Conservation (phyloP, 2,888 invertebrate genomes). For the Busseola fusca region DNA sequence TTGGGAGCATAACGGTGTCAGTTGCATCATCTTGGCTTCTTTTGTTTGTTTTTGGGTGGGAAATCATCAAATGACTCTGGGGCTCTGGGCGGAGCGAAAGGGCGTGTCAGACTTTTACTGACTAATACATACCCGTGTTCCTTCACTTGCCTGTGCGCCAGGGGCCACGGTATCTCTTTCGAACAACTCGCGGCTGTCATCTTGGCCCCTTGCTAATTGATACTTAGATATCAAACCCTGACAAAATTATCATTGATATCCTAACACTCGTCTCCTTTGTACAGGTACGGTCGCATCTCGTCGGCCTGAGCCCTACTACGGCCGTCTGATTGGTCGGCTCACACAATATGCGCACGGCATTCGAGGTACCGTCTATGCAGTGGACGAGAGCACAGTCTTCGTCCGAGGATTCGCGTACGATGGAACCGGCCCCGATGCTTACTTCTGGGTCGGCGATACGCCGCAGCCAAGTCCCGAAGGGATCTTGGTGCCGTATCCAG, state of each 20-base stretch:
- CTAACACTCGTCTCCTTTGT: slow-evolving; percentile 30
- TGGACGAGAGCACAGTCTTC: slow-evolving; percentile 96
- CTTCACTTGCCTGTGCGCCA: no score
- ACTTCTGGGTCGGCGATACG: slow-evolving; percentile 96
- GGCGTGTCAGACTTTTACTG: no score
- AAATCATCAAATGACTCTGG: no score
- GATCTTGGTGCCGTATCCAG: slow-evolving; percentile 95
- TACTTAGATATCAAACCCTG: neutral
- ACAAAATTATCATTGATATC: neutral
- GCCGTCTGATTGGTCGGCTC: slow-evolving; percentile 92
- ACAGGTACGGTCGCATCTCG: slow-evolving; percentile 71
- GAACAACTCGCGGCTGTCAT: no score
- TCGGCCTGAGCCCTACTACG: slow-evolving; percentile 91
- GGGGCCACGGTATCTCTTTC: no score
- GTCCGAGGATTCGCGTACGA: slow-evolving; percentile 96
- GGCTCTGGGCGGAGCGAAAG: no score
- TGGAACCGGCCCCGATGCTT: slow-evolving; percentile 95
- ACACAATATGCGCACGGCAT: slow-evolving; percentile 94
- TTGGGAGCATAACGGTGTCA: no score
- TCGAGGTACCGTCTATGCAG: slow-evolving; percentile 94
- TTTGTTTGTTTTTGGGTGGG: no score
- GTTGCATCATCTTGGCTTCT: neutral
- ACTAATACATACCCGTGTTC: no score
- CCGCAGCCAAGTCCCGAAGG: slow-evolving; percentile 94
- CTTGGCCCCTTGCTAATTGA: neutral